Percentiles rank a stretch among this genome's conserved stretches.
These are phyloP conservation scores for Drosophila parabipectinata DNA, from an alignment of 1,140 invertebrate species.

Conservation along the genomic window DNA sequence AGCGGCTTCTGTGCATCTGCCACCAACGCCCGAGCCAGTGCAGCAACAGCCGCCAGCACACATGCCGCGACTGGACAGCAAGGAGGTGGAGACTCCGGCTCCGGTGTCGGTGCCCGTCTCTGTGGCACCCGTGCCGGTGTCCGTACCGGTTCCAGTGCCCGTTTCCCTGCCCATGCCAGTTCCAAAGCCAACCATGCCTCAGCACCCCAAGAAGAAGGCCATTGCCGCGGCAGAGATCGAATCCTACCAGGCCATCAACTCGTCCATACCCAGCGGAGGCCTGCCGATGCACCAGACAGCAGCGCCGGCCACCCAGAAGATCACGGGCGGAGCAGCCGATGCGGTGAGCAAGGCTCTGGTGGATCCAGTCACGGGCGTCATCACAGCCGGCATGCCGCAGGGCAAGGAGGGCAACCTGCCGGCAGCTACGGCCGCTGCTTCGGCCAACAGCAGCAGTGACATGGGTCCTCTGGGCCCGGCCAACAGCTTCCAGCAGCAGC, in stretches of 20 bases:
- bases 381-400: slow-evolving; percentile 88
- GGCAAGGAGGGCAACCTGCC: slow-evolving; percentile 87
- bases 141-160: slow-evolving; percentile 13
- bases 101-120: background rate
- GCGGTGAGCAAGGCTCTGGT: slow-evolving; percentile 85
- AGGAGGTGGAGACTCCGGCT: slow-evolving; percentile 23
- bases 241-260: slow-evolving; percentile 66
- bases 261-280: slow-evolving; percentile 54
- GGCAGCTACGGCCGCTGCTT: slow-evolving; percentile 67
- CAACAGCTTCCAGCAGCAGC: slow-evolving; percentile 19
- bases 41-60: slow-evolving; percentile 14
- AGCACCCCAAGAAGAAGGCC: slow-evolving; percentile 81
- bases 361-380: slow-evolving; percentile 90
- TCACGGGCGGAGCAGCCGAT: slow-evolving; percentile 75
- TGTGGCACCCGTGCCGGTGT: slow-evolving; percentile 1
- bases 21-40: slow-evolving; percentile 4
- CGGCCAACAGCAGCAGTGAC: slow-evolving; percentile 61
- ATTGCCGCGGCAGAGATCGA: slow-evolving; percentile 80
- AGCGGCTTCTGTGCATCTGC: background rate
- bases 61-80: slow-evolving; percentile 43
- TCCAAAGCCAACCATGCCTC: slow-evolving; percentile 60
- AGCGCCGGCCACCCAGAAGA: slow-evolving; percentile 75
- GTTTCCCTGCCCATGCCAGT: slow-evolving; percentile 21
- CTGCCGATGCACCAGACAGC: slow-evolving; percentile 74
- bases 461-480: background rate